Base-by-base conservation (phyloP, 2,113 vertebrate species). In the Melanerpes aurifrons region DNA sequence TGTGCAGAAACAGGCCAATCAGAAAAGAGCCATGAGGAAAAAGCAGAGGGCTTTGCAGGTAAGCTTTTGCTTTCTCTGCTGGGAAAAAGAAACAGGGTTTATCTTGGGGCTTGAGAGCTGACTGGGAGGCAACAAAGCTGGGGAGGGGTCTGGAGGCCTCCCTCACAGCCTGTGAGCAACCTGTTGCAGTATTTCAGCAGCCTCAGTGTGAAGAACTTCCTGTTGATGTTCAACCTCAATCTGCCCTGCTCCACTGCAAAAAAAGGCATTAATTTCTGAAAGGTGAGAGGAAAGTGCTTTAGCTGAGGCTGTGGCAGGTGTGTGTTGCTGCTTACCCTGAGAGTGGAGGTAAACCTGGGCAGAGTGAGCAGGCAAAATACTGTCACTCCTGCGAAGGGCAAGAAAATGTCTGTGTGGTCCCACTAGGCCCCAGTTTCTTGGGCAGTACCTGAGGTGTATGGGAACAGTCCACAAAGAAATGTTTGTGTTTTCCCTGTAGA, bases 31-130 rank as follows among this genome's bases (percentile, higher is more conserved):
- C 0, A 97, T 98, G 24, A 98, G 99, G 78, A 99, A 98, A 96
- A 98, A 97, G 84, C 98, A 98, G 87, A 98, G 98, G 90, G 99
- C 99, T 35, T 76, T 98, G 94, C 98, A 99, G 99, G 99, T 99
- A 96, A 83, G 92, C n/a, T 32, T 76, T 28, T 45, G 68, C 21
- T 35, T 87, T 73, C 7, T 82, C 4, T 57, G 74, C 47, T n/a
- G 19, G 43, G 35, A 29, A 62, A 67, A 75, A 75, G 21, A 79
- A 63, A 58, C 0, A 2, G 12, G 31, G 26, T 57, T 78, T 90
- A 18, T 64, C 12, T 32, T 7, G 69, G 82, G 24, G 50, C 56
- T 40, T 32, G 43, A 71, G 24, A 63, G 12, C 21, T 82, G 50
- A 20, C 14, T 0, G 1, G 61, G 43, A 63, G 40, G 40, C 40